phyloP scores from a whole-genome alignment of 2,888 invertebrate genomes.

The Deroplatys truncata region DNA sequence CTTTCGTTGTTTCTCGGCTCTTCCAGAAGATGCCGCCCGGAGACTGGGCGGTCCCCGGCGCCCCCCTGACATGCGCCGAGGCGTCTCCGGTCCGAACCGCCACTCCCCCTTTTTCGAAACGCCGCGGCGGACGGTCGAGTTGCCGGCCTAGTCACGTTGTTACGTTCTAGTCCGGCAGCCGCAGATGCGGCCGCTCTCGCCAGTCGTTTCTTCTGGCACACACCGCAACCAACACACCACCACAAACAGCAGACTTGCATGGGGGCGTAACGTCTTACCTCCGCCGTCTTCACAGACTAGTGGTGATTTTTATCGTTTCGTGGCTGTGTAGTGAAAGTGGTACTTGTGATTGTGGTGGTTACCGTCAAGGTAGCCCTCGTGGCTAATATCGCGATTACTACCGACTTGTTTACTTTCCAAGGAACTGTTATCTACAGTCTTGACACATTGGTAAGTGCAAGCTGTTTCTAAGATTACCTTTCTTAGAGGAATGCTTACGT shows the following conservation, averaged over 20 bases:
- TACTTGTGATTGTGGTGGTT: not conserved
- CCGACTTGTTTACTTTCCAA: not conserved
- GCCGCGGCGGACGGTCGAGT: not conserved
- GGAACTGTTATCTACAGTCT: not conserved
- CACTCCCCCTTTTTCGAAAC: not conserved
- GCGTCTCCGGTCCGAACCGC: conserved; percentile 2
- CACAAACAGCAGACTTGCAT: not conserved
- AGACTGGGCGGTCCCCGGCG: conserved; percentile 18
- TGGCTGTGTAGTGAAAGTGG: not conserved
- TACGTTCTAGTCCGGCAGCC: not conserved
- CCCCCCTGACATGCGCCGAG: conserved; percentile 10
- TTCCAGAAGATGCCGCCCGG: conserved; percentile 28
- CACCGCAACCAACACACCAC: not conserved
- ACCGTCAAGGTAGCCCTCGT: not conserved
- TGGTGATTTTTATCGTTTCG: not conserved
- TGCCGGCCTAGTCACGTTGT: not conserved
- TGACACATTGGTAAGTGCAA: not conserved
- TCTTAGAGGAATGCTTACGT: too few relatives aligned
- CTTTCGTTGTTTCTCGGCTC: conserved; percentile 18
- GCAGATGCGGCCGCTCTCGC: not conserved
- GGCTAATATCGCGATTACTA: not conserved
- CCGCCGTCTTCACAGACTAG: not conserved
- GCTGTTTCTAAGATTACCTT: too few relatives aligned
- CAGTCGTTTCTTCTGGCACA: not conserved
- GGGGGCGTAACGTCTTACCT: not conserved